Conservation (phyloP, 2,797 vertebrate species). For the Bradypodion pumilum region DNA sequence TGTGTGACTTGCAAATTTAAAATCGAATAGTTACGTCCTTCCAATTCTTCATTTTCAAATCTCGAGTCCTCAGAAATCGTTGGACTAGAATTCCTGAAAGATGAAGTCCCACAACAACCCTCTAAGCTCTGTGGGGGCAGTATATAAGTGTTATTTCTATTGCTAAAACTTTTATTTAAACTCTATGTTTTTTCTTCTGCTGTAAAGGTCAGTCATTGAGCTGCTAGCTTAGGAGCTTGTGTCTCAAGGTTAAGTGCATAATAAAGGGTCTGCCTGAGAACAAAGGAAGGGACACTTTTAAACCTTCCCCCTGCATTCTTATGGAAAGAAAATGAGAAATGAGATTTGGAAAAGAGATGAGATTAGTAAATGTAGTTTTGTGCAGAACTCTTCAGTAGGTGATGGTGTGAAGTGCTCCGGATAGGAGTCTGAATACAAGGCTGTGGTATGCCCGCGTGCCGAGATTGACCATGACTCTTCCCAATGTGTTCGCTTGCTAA, state of each 20-base stretch:
- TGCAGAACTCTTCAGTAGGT: not conserved
- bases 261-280: not conserved
- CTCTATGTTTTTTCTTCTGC: too few relatives aligned
- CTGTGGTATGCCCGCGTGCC: too few relatives aligned
- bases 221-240: not conserved
- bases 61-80: not conserved
- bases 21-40: not conserved
- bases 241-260: not conserved
- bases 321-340: not conserved
- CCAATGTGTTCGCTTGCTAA: too few relatives aligned
- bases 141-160: too few relatives aligned
- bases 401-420: not conserved
- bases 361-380: too few relatives aligned
- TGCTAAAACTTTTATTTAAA: too few relatives aligned
- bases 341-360: not conserved
- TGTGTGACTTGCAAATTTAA: not conserved
- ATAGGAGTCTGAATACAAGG: not conserved
- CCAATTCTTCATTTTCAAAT: not conserved
- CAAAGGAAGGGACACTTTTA: not conserved
- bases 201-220: not conserved
- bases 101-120: not conserved
- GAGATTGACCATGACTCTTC: too few relatives aligned
- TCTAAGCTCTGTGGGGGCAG: too few relatives aligned
- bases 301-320: not conserved
- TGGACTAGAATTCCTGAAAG: not conserved